Base-by-base conservation (phyloP, 2,113 vertebrate genomes). In the Platysternon megacephalum region DNA sequence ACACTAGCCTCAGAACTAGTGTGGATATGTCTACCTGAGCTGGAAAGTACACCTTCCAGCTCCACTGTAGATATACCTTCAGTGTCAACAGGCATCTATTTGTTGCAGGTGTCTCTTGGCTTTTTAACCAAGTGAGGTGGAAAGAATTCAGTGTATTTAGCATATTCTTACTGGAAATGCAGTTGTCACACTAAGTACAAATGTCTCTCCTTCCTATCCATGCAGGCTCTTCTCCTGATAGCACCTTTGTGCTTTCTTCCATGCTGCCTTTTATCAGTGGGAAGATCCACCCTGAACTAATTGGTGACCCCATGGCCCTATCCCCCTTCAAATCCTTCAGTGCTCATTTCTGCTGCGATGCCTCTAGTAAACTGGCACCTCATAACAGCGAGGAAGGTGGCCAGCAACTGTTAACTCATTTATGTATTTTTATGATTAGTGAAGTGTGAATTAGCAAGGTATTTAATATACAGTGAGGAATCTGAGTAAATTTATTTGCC, bases 21-120 rank as follows among this genome's bases (percentile, higher is more conserved):
- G 32, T 35, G 5, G 29, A 16, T 65, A 14, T 65, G 32, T 35
- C 6, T 65, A 65, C 32, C 14, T 14, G 29, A 65, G 58, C 58
- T 65, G 32, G 58, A 32, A 35, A 65, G 14, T 16, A 35, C 32
- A 16, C 5, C 58, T 65, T 65, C 29, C 29, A 65, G 12, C 58
- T 65, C 14, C 58, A 16, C 29, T 65, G 58, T 35, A 35, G 58
- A 65, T 16, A 16, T 32, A 65, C 29, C 58, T 16, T 32, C 29
- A 4, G 58, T 88, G 44, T 72, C 78, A 91, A 80, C 72, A 93
- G 91, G 82, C 26, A 3, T 88, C 68, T 82, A 91, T 53, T 53
- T 81, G 42, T 78, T 92, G 65, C 56, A 83, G 84, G 79, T 89
- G 91, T 52, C 49, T 90, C 42, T 65, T 12, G 5, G n/a, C 48